phyloP scores from a whole-genome alignment of 2,888 invertebrate genomes.

The Pseudococcus longispinus region DNA sequence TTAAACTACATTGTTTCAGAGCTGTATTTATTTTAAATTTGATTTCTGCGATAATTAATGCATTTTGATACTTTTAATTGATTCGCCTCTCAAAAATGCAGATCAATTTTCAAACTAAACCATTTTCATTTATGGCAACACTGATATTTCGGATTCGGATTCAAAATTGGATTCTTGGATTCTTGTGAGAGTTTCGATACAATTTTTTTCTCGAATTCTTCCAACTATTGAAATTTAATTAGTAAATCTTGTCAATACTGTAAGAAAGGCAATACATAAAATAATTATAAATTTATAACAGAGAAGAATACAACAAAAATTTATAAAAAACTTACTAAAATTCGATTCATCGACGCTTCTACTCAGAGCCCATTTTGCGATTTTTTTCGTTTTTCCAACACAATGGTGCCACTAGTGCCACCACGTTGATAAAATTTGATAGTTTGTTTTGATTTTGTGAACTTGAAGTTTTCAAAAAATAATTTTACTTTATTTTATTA shows the following conservation, averaged over 20 bases:
- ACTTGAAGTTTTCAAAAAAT: neutral
- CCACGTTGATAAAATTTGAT: neutral
- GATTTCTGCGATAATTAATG: no score
- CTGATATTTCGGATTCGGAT: neutral
- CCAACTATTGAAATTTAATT: neutral
- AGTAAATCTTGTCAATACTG: neutral
- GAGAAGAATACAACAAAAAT: neutral
- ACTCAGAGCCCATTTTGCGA: neutral
- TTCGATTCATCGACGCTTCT: neutral
- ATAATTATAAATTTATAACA: neutral
- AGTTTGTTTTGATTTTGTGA: constrained; percentile 3
- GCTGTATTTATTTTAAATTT: no score
- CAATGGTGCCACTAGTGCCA: neutral
- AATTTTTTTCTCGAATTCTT: neutral
- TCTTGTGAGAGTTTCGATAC: neutral
- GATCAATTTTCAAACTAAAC: no score
- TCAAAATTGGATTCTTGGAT: neutral
- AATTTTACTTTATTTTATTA: neutral
- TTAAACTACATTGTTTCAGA: no score
- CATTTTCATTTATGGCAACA: neutral
- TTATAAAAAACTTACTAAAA: neutral
- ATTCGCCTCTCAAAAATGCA: no score
- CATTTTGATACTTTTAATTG: no score
- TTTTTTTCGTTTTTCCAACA: neutral
- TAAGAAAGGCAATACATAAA: neutral